phyloP scores from a whole-genome alignment of 2,888 invertebrate genomes.

The Trichopria drosophilae region DNA sequence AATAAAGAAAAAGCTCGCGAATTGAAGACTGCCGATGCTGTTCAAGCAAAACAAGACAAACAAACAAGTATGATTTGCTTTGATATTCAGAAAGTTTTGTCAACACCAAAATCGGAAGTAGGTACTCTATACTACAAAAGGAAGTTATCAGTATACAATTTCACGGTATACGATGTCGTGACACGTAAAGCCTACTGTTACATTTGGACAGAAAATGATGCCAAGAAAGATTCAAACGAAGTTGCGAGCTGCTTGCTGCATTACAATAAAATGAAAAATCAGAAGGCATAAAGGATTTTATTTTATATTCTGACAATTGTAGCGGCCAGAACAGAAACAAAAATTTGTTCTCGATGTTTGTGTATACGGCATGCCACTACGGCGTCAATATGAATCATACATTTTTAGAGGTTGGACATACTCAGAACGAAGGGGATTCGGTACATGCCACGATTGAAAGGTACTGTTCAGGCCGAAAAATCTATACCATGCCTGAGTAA shows the following conservation, averaged over 20 bases:
- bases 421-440: no score
- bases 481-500: no score
- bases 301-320: constrained; percentile 42
- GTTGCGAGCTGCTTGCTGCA: constrained; percentile 30
- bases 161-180: constrained; percentile 29
- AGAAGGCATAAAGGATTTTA: constrained; percentile 33
- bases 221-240: constrained; percentile 36
- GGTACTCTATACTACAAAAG: constrained; percentile 31
- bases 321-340: constrained; percentile 41
- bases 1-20: constrained; percentile 8
- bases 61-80: constrained; percentile 17
- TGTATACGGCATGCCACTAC: no score
- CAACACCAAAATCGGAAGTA: constrained; percentile 12
- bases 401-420: no score
- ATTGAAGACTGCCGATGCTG: constrained; percentile 2
- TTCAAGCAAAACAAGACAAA: neutral
- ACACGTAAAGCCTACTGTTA: constrained; percentile 34
- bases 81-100: constrained; percentile 29
- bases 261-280: constrained; percentile 6
- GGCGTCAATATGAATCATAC: no score
- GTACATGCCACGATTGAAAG: no score
- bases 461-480: no score
- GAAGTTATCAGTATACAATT: constrained; percentile 31
- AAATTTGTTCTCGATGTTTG: constrained; percentile 12
- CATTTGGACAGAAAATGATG: constrained; percentile 39